phyloP scores from a whole-genome alignment of 2,797 vertebrate species.

The Enteromius trimaculatus region DNA sequence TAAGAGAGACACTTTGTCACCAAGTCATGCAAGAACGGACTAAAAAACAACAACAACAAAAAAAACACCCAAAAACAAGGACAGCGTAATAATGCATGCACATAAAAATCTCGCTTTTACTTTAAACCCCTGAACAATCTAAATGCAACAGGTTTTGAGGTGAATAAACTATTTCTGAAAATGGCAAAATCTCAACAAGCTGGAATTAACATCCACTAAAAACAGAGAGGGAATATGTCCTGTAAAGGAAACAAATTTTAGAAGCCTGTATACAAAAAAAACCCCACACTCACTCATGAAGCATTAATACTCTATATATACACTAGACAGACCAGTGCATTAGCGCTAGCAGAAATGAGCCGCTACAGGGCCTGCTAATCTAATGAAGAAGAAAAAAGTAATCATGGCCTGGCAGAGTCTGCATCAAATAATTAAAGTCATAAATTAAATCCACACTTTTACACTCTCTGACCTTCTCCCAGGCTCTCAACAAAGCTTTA shows the following conservation, averaged over 20 bases:
- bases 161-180: background rate
- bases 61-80: background rate
- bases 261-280: background rate
- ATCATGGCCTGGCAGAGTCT: slow-evolving; percentile 34
- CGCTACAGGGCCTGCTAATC: slow-evolving; percentile 46
- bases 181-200: background rate
- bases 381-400: slow-evolving; percentile 39
- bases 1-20: background rate
- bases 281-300: background rate
- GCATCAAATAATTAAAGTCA: slow-evolving; percentile 49
- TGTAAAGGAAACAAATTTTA: background rate
- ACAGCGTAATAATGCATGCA: background rate
- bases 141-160: background rate
- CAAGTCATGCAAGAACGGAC: background rate
- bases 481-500: slow-evolving; percentile 31
- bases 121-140: background rate
- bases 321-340: slow-evolving; percentile 32
- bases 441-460: slow-evolving; percentile 43
- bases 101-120: background rate
- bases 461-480: slow-evolving; percentile 41
- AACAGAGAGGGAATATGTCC: background rate
- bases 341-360: slow-evolving; percentile 26
- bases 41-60: no score
- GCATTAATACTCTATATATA: slow-evolving; percentile 27
- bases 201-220: background rate